These are phyloP conservation scores for Creontiades dilutus DNA, from an alignment of 2,888 invertebrate genomes.

Conservation along the genomic window DNA sequence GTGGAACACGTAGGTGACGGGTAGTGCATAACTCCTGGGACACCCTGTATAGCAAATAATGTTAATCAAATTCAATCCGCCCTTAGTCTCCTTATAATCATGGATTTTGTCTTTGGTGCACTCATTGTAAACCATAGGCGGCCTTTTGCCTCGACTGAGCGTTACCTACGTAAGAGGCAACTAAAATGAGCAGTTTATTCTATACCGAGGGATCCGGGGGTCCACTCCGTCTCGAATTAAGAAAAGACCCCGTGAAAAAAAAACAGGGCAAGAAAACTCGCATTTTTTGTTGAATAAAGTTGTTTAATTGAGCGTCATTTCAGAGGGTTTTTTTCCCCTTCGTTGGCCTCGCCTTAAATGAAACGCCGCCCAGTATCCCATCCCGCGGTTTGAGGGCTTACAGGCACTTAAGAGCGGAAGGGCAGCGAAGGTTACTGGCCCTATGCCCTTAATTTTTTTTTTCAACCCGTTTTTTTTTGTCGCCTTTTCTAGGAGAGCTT, in stretches of 20 bases:
- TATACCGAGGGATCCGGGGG: neutral
- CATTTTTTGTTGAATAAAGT: constrained; percentile 20
- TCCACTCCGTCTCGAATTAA: neutral
- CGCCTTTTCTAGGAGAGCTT: neutral
- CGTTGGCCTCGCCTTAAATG: neutral
- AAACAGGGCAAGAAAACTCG: neutral
- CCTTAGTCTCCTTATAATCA: no score
- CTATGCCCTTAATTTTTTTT: neutral
- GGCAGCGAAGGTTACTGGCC: neutral
- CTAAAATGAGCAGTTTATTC: no score
- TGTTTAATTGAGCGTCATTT: constrained; percentile 27
- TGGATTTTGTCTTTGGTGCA: no score
- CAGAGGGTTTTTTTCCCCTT: neutral
- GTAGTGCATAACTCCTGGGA: no score
- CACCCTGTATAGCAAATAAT: no score
- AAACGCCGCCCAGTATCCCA: constrained; percentile 12
- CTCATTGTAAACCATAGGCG: no score
- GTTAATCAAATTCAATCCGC: no score
- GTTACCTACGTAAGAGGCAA: no score
- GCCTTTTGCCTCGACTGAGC: no score
- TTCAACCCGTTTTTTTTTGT: neutral
- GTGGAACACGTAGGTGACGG: no score
- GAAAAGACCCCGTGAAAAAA: neutral
- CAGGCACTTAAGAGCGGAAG: neutral
- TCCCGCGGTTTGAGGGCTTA: constrained; percentile 2